Conservation (phyloP, 2,888 invertebrate genomes). For the Ligdia adustata region DNA sequence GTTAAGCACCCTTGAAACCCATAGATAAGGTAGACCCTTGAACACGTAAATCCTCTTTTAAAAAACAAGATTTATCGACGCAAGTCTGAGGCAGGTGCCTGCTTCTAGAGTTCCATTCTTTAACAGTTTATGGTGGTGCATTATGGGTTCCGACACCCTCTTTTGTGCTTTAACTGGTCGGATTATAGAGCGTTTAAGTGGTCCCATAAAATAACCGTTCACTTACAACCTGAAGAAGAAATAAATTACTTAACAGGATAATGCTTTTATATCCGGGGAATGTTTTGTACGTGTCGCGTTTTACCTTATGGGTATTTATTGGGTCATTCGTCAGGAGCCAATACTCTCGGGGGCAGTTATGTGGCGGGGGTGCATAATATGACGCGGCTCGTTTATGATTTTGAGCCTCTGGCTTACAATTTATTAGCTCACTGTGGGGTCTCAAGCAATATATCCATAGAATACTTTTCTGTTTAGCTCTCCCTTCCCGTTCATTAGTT, state of each 20-base stretch:
- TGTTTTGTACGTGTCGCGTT: conserved; percentile 80
- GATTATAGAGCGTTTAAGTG: conserved; percentile 81
- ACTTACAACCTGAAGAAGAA: conserved; percentile 77
- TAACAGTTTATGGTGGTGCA: conserved; percentile 67
- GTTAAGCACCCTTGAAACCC: conserved; percentile 41
- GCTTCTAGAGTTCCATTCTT: conserved; percentile 62
- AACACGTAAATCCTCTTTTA: conserved; percentile 45
- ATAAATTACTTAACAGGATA: conserved; percentile 83
- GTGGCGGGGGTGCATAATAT: conserved; percentile 80
- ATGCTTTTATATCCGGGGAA: conserved; percentile 78
- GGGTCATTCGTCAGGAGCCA: conserved; percentile 79
- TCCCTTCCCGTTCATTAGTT: conserved; percentile 28
- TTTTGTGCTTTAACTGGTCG: conserved; percentile 71
- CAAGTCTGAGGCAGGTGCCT: conserved; percentile 63
- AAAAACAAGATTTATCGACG: conserved; percentile 67
- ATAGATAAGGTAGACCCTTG: conserved; percentile 40
- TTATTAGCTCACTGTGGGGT: conserved; percentile 65
- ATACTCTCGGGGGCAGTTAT: conserved; percentile 75
- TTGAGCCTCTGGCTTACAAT: conserved; percentile 57
- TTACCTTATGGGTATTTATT: conserved; percentile 81
- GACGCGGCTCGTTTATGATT: conserved; percentile 71
- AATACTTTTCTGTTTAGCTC: conserved; percentile 37
- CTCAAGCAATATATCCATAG: conserved; percentile 38
- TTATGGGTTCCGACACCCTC: conserved; percentile 72
- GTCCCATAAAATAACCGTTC: conserved; percentile 77